A percentile compares a stretch with the other conserved stretches of the same genome.
Conservation (phyloP, 2,797 vertebrate genomes). For the Bryconaethiops microstoma region DNA sequence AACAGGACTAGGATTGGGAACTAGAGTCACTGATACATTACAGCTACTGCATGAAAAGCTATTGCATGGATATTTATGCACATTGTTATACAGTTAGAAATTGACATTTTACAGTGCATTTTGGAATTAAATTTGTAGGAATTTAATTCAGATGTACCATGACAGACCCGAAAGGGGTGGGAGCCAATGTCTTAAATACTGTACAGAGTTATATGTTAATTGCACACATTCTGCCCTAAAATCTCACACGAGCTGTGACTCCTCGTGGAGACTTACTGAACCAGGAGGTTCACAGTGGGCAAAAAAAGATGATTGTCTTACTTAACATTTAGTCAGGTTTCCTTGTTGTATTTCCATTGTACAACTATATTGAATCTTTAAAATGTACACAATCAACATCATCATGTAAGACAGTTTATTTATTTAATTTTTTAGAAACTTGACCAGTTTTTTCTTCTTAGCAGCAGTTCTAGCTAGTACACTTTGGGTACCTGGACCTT, state of each 20-base stretch:
- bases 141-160: background rate
- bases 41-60: background rate
- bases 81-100: background rate
- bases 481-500: conserved; percentile 51
- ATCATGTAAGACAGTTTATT: background rate
- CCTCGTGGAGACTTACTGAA: conserved; percentile 10
- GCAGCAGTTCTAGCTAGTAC: conserved; percentile 28
- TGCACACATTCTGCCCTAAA: conserved; percentile 10
- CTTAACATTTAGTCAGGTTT: conserved; percentile 5
- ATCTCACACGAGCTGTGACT: background rate
- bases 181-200: conserved; percentile 36
- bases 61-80: no score
- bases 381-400: background rate
- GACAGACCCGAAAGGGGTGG: background rate
- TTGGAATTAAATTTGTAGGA: background rate
- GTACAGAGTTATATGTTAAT: background rate
- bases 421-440: background rate
- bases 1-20: no score
- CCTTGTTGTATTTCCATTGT: background rate
- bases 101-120: background rate
- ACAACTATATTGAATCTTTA: background rate
- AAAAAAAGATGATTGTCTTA: conserved; percentile 1
- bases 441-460: conserved; percentile 2
- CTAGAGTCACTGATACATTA: background rate
- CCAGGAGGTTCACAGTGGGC: conserved; percentile 17